Conservation (phyloP, 2,797 vertebrate genomes). For the Prunella strophiata region DNA sequence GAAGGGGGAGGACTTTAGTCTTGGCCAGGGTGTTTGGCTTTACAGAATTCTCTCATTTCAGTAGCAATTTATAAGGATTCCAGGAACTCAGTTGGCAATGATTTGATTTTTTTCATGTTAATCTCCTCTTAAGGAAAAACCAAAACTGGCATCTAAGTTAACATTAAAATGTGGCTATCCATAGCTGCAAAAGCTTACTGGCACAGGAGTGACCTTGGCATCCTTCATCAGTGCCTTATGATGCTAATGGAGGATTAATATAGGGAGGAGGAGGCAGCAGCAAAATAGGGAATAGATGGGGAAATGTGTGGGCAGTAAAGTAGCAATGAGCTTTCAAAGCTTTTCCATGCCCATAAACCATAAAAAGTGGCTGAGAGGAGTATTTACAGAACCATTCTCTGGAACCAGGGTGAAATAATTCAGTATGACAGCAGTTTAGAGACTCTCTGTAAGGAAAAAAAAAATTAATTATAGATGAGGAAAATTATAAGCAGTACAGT, state of each 20-base stretch:
- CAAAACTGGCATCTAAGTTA: background rate
- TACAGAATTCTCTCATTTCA: background rate
- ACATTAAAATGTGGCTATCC: background rate
- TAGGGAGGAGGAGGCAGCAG: background rate
- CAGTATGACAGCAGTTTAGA: conserved; percentile 4
- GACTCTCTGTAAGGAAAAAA: background rate
- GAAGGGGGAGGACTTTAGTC: background rate
- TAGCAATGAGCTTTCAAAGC: conserved; percentile 30
- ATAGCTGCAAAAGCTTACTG: conserved; percentile 4
- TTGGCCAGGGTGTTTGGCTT: background rate
- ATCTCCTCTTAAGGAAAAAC: background rate
- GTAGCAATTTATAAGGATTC: background rate
- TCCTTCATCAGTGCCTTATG: background rate
- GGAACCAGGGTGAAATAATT: conserved; percentile 43
- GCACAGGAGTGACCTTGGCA: conserved; percentile 47
- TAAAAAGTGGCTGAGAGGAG: conserved; percentile 26
- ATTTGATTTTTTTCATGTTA: background rate
- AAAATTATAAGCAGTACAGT: background rate
- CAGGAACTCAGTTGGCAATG: background rate
- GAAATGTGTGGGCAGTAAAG: conserved; percentile 31
- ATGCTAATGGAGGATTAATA: conserved; percentile 25
- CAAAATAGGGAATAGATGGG: conserved; percentile 6
- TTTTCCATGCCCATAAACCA: background rate
- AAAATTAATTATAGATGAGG: background rate
- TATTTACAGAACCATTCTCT: conserved; percentile 29